A percentile compares a stretch with the other conserved stretches of the same genome.
phyloP scores from a whole-genome alignment of 2,113 vertebrate genomes.

The Microcebus murinus region DNA sequence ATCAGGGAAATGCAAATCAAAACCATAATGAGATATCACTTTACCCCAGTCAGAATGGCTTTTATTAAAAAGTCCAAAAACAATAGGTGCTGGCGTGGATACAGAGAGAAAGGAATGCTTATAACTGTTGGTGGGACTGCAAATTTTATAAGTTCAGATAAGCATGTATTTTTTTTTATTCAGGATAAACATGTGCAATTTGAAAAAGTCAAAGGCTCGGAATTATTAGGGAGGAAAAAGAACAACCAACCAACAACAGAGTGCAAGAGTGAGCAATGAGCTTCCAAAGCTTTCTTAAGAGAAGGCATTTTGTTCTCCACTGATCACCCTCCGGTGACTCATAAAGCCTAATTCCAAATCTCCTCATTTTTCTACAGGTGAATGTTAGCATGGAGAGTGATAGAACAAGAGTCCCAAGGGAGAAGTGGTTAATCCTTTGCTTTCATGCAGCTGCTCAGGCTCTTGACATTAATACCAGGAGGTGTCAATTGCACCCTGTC shows the following conservation, averaged over 20 bases:
- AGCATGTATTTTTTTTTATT: background rate
- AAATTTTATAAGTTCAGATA: background rate
- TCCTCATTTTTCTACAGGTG: background rate
- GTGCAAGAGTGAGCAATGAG: rapidly evolving
- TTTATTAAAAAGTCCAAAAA: too few species aligned
- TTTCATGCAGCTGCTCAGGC: background rate
- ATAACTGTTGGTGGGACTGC: too few species aligned
- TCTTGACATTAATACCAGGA: constrained; percentile 23
- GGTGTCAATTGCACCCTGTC: background rate
- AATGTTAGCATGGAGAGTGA: background rate
- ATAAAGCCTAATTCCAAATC: background rate
- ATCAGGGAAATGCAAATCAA: too few species aligned
- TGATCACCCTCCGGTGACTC: background rate
- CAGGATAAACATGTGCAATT: background rate
- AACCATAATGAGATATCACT: too few species aligned
- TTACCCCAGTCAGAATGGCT: too few species aligned
- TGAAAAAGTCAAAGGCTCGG: background rate
- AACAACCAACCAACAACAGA: background rate
- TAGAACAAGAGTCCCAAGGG: background rate
- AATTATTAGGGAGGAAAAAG: background rate
- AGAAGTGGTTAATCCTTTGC: constrained; percentile 8
- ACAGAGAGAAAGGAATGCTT: too few species aligned
- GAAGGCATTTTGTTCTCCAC: background rate
- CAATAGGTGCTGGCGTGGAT: too few species aligned
- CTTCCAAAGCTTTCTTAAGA: background rate